phyloP scores from a whole-genome alignment of 2,113 vertebrate genomes.

The Mesocricetus auratus region DNA sequence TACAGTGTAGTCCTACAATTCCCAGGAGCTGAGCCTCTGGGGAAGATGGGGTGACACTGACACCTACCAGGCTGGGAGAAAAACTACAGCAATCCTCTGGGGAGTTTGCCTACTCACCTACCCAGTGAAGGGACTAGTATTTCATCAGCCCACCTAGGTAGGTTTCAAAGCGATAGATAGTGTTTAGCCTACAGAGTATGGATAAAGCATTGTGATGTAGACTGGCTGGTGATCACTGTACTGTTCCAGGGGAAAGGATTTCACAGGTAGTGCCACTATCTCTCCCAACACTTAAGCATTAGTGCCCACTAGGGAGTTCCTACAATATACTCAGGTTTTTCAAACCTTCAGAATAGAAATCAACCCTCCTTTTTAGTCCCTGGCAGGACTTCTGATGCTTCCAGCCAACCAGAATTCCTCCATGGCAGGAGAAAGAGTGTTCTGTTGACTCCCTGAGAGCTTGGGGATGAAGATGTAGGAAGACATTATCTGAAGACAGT shows the following conservation, averaged over 20 bases:
- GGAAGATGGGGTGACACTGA: fast-evolving
- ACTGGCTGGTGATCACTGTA: no score
- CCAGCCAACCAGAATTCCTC: no score
- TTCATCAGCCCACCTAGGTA: no score
- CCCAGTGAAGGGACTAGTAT: no score
- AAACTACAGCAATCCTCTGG: not conserved
- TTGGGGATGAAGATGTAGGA: not conserved
- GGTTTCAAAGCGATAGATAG: not conserved
- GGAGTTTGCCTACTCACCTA: not conserved
- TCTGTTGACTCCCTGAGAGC: fast-evolving
- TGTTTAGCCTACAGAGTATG: not conserved
- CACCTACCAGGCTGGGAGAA: no score
- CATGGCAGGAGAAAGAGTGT: fast-evolving
- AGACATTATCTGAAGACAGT: not conserved
- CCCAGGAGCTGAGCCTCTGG: fast-evolving
- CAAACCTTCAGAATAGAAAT: not conserved
- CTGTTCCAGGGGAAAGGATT: not conserved
- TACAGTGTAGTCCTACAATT: fast-evolving
- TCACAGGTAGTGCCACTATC: not conserved
- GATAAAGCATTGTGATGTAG: fast-evolving
- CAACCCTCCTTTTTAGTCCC: not conserved
- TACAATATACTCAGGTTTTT: not conserved
- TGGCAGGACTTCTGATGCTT: not conserved
- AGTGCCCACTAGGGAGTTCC: not conserved
- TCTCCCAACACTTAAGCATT: not conserved